Evolutionary conservation across 2,888 invertebrate genomes (phyloP), one percentile per base, ranked within the genome.

Genomic region (Athalia rosae): DNA sequence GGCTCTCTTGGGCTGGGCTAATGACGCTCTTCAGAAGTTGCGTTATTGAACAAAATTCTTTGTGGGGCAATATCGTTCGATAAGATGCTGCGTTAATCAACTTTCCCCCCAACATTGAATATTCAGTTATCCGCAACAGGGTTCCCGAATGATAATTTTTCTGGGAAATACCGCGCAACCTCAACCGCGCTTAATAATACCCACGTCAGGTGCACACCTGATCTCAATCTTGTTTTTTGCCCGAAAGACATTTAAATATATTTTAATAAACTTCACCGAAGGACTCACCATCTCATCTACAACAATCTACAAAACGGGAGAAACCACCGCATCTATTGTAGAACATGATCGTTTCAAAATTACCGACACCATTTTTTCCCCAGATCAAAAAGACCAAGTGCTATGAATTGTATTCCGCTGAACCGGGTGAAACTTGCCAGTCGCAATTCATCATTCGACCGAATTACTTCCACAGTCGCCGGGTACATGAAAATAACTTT

Each of bases 1-100:
- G 4, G 77, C 64, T 73, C 77, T 76, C 50, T 76, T 78, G 78
- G 76, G 79, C 79, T 81, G 79, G 79, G 78, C 79, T 81, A 80
- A 80, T 81, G 80, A 56, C 58, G 71, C 58, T 58, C 71, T 71
- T 15, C 43, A 71, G 58, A 71, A 71, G 71, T 71, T 71, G 13
- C 71, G 56, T 71, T 71, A 56, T 71, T 56, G 71, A 71, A 56
- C 43, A 58, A 71, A 56, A 53, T 41, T 53, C n/a, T 71, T 71
- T 45, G 56, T n/a, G 43, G 11, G 43, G 58, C n/a, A 71, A 58
- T 71, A 71, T 71, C 58, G 43, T 71, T 58, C 45, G 71, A 45
- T 58, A 58, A 71, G 58, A 58, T 71, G 43, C 71, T 71, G 71
- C 58, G 45, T 71, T 58, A 58, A 71, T 71, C 56, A 56, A 58